phyloP scores from a whole-genome alignment of 2,113 vertebrate genomes.

The Chauna torquata region DNA sequence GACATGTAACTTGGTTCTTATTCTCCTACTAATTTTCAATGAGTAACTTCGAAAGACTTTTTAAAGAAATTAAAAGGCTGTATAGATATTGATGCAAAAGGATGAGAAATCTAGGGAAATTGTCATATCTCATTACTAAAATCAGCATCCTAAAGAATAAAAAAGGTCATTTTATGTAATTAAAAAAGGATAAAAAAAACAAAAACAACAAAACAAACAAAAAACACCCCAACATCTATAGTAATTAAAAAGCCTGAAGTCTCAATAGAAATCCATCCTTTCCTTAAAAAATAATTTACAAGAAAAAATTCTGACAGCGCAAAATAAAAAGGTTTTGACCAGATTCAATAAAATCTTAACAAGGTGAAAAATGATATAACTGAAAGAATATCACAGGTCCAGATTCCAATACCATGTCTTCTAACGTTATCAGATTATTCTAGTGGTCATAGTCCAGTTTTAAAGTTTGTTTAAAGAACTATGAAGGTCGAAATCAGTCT shows the following conservation, averaged over 20 bases:
- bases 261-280: background rate
- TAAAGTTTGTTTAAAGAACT: background rate
- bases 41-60: background rate
- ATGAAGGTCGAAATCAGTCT: background rate
- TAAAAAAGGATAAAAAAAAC: background rate
- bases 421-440: background rate
- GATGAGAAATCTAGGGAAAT: background rate
- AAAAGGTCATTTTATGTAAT: background rate
- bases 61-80: slow-evolving; percentile 1
- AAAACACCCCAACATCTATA: background rate
- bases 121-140: background rate
- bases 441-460: background rate
- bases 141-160: background rate
- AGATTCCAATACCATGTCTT: background rate
- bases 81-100: background rate
- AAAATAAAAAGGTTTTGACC: background rate
- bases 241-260: background rate
- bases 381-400: background rate
- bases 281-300: background rate
- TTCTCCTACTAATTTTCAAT: background rate
- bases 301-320: background rate
- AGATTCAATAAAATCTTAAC: background rate
- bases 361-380: background rate
- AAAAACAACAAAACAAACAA: background rate
- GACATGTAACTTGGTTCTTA: background rate